Base-by-base conservation (phyloP, 1,140 invertebrate genomes). In the Neodiprion virginianus region DNA sequence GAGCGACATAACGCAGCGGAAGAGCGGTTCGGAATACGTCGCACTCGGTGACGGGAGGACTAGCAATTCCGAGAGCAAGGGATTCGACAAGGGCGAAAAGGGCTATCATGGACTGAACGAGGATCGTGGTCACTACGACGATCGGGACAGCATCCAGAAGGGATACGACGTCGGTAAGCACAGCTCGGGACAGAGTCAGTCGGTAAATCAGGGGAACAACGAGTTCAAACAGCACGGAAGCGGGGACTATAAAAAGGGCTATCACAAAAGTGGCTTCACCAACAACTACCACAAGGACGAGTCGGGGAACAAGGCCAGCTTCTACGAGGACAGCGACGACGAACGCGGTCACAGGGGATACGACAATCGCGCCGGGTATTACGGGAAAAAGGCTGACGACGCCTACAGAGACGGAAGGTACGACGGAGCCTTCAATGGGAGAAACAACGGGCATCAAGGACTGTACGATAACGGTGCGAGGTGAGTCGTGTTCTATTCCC, bases 281-380 rank as follows among this genome's bases (percentile, higher is more conserved):
- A 92, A 93, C 78, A 90, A 89, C 12, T 93, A 92, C 79, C 91
- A 92, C 78, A 93, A 92, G 80, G 92, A 93, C 75, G 92, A 93
- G 79, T 91, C 90, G 2, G 92, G 90, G 0, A 91, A 91, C 74
- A 92, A 92, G 78, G 91, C 90, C 40, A 92, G 90, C 73, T 93
- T 88, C 81, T 93, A 91, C 76, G 92, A 93, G 76, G 91, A 92
- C 78, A 89, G 88, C 49, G 89, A 88, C 70, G 91, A 92, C 76
- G 89, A 92, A 80, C 91, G 89, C 14, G 90, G 89, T 77, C 87
- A 90, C 77, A 85, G 86, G 8, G 87, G 87, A 49, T 89, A 89
- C 65, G 90, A 91, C 48, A 90, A 86, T 74, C 85, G 82, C 71
- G 81, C 87, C 66, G 89, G 88, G 53, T 85, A 80, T 74, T 84